A percentile compares a stretch with the other conserved stretches of the same genome.
phyloP scores from a whole-genome alignment of 2,888 invertebrate genomes.

The Elegia similella region DNA sequence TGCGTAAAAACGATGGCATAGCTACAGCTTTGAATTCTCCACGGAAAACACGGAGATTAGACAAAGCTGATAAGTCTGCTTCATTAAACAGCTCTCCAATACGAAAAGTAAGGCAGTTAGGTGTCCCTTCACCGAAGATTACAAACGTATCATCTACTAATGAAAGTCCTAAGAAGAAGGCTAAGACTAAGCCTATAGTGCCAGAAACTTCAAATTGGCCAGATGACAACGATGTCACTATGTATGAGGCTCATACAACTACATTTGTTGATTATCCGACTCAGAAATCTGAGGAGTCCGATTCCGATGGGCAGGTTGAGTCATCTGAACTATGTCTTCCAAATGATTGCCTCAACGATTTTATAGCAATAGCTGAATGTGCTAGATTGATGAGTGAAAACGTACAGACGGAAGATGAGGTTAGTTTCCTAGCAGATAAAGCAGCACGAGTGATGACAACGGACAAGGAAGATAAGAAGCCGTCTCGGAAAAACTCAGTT shows the following conservation, averaged over 20 bases:
- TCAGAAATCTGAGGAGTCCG: slow-evolving; percentile 67
- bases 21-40: slow-evolving; percentile 69
- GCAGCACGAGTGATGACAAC: slow-evolving; percentile 73
- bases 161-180: slow-evolving; percentile 66
- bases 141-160: slow-evolving; percentile 62
- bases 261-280: slow-evolving; percentile 62
- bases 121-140: slow-evolving; percentile 54
- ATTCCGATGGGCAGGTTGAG: slow-evolving; percentile 66
- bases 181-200: slow-evolving; percentile 55
- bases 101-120: slow-evolving; percentile 71
- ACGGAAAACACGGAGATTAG: slow-evolving; percentile 69
- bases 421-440: slow-evolving; percentile 67
- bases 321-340: slow-evolving; percentile 69
- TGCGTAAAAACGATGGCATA: slow-evolving; percentile 57
- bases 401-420: slow-evolving; percentile 58
- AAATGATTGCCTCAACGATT: slow-evolving; percentile 71
- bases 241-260: slow-evolving; percentile 76
- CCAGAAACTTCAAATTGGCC: slow-evolving; percentile 52
- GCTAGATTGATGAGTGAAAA: slow-evolving; percentile 52
- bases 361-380: slow-evolving; percentile 69
- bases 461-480: slow-evolving; percentile 50
- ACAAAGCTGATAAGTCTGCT: slow-evolving; percentile 70
- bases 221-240: slow-evolving; percentile 71
- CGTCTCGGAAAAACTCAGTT: slow-evolving; percentile 44
- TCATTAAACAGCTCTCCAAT: slow-evolving; percentile 74